A percentile compares a stretch with the other conserved stretches of the same genome.
Conservation (phyloP, 2,797 vertebrate genomes). For the Malacoraja senta region DNA sequence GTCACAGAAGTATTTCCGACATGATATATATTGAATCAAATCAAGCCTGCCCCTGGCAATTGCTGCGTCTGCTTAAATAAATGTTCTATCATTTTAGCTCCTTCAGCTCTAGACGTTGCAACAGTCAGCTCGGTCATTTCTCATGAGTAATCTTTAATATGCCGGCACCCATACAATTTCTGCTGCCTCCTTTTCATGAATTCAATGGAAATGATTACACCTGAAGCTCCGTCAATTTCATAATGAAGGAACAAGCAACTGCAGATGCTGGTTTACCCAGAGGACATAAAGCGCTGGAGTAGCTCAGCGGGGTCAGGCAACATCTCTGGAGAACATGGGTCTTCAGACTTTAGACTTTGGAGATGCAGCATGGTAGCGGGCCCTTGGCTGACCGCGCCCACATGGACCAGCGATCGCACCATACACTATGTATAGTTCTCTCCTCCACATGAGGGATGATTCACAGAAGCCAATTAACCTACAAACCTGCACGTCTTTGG, state of each 20-base stretch:
- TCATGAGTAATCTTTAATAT: conserved; percentile 30
- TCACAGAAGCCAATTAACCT: no score
- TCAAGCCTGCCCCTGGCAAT: neutral
- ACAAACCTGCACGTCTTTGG: no score
- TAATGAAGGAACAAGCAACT: neutral
- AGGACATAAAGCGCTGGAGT: neutral
- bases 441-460: no score
- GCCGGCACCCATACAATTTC: neutral
- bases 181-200: neutral
- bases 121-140: neutral
- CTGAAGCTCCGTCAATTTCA: neutral
- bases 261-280: neutral
- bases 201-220: neutral
- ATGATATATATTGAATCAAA: conserved; percentile 29
- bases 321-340: neutral
- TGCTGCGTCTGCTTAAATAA: neutral
- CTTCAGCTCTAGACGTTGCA: neutral
- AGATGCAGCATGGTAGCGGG: no score
- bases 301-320: neutral
- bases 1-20: conserved; percentile 18
- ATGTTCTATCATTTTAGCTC: neutral
- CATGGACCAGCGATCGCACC: no score
- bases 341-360: no score
- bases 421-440: no score
- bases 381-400: no score